A percentile compares a stretch with the other conserved stretches of the same genome.
Conservation (phyloP, 2,113 vertebrate genomes). For the Myxocyprinus asiaticus region DNA sequence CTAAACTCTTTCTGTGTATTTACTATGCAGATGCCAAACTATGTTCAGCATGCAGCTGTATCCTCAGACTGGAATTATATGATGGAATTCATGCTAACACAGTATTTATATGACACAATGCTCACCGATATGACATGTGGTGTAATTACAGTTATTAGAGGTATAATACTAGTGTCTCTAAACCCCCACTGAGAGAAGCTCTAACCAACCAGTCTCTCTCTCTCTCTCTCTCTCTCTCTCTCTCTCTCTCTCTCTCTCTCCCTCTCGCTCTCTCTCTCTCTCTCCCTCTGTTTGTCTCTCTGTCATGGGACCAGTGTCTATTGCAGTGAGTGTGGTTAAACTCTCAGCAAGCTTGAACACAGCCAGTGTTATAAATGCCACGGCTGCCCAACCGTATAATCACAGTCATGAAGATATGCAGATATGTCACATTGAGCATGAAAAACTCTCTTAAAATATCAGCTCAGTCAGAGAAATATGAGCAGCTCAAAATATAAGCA, state of each 20-base stretch:
- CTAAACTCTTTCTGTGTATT: no score
- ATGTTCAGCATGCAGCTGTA: background rate
- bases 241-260: background rate
- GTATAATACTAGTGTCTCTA: background rate
- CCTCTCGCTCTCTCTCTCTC: no score
- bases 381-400: constrained; percentile 27
- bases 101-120: background rate
- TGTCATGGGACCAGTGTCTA: background rate
- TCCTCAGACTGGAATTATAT: background rate
- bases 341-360: constrained; percentile 28
- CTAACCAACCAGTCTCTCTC: background rate
- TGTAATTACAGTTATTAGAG: constrained; percentile 20
- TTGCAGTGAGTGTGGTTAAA: constrained; percentile 38
- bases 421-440: constrained; percentile 34
- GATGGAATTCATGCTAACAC: background rate
- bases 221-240: background rate
- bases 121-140: constrained; percentile 6
- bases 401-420: constrained; percentile 24
- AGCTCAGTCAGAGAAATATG: constrained; percentile 19
- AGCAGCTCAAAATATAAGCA: no score
- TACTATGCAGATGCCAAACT: background rate
- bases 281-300: background rate
- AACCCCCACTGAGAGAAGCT: background rate
- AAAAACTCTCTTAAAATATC: constrained; percentile 16
- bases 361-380: constrained; percentile 25